Evolutionary conservation across 2,888 invertebrate genomes (phyloP).

Genomic region (Himalopsyche kuldschensis): DNA sequence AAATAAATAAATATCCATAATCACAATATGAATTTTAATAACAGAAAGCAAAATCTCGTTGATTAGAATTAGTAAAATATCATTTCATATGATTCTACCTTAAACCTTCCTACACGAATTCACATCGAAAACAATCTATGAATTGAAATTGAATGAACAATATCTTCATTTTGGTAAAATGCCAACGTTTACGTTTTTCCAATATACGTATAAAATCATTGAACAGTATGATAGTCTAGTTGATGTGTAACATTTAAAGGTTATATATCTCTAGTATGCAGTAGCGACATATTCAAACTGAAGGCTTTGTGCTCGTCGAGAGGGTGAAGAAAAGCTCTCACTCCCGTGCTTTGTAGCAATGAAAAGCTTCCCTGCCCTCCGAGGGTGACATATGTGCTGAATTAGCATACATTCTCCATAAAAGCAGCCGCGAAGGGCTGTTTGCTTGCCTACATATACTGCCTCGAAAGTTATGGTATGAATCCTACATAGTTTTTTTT

Average conservation of each 20-base stretch:
- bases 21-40: no score
- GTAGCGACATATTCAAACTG: neutral
- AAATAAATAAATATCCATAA: no score
- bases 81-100: no score
- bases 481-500: neutral
- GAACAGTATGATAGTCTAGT: neutral
- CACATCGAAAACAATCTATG: no score
- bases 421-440: slow-evolving; percentile 21
- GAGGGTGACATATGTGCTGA: slow-evolving; percentile 37
- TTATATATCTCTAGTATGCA: neutral
- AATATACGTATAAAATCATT: neutral
- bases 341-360: neutral
- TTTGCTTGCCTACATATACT: neutral
- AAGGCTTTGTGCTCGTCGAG: neutral
- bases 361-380: neutral
- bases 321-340: neutral
- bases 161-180: neutral
- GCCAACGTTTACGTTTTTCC: neutral
- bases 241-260: neutral
- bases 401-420: slow-evolving; percentile 39
- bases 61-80: no score
- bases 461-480: neutral
- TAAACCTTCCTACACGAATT: no score
- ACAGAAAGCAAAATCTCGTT: no score
- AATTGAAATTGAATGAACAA: neutral